Base-by-base conservation (phyloP, 1,140 invertebrate species). In the honey bee (Apis mellifera) region DNA sequence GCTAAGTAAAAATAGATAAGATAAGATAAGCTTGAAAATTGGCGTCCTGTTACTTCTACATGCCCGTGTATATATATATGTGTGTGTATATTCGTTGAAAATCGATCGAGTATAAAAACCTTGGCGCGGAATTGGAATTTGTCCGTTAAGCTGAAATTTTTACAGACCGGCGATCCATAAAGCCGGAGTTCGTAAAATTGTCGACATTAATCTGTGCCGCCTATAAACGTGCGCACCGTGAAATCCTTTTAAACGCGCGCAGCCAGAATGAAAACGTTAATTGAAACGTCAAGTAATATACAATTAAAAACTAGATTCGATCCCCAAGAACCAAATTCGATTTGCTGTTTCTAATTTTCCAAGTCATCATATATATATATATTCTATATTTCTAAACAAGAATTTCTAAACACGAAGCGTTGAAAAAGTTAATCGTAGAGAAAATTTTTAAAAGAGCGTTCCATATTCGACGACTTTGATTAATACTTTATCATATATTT, bases 151-250 rank as follows among this genome's bases (percentile, higher is more conserved):
- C 42, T 54, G 17, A 42, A 59, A 69, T 78, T 69, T 59, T 60
- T 68, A 52, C 66, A 13, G 55, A 1, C n/a, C 55, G 48, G 2
- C 23, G 60, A 70, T 70, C 19, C 55, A 70, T 50, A 70, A 69
- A 42, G 54, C 9, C 17, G 66, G 1, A 42, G 23, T 55, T 70
- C 42, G 76, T 60, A 52, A 78, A 78, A 70, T 78, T 70, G 66
- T 71, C 76, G 76, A 60, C 66, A 78, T 78, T 78, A 70, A 70
- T 78, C 76, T 60, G 66, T 9, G 76, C 55, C 54, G 55, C 65
- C 66, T 59, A 60, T 60, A 78, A 78, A 78, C 66, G 66, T n/a
- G 54, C 17, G 32, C 19, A 60, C 65, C 55, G 76, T 78, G 66
- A 78, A 78, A 78, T 78, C 66, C 66, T 70, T 78, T 78, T 68